Conservation (phyloP, 2,888 invertebrate species). For the Oxyteleia sp. region DNA sequence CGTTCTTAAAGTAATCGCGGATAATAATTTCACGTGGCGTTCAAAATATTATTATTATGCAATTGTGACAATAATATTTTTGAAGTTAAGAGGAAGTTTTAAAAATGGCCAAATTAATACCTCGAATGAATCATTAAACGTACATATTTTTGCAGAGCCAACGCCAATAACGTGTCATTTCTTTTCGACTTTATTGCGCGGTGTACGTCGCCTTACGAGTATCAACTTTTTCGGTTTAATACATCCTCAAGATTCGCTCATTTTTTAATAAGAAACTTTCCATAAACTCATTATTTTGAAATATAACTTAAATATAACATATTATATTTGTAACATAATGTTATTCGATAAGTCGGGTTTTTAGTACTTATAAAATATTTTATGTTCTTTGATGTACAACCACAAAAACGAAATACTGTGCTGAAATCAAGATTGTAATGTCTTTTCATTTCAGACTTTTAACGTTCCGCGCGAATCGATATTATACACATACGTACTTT, state of each 20-base stretch:
- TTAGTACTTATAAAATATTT: constrained; percentile 62
- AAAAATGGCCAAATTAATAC: too few relatives aligned
- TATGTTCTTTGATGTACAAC: constrained; percentile 37
- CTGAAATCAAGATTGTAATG: constrained; percentile 63
- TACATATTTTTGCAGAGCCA: not conserved
- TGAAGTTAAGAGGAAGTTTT: too few relatives aligned
- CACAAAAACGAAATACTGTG: constrained; percentile 50
- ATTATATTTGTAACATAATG: constrained; percentile 7
- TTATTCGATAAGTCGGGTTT: constrained; percentile 41
- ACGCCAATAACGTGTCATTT: not conserved
- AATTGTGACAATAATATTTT: too few relatives aligned
- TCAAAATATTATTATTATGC: too few relatives aligned
- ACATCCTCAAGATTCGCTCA: too few relatives aligned
- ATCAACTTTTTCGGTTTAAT: too few relatives aligned
- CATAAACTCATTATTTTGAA: constrained; percentile 10
- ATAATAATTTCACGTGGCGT: too few relatives aligned
- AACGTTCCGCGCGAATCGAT: constrained; percentile 59
- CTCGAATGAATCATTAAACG: too few relatives aligned
- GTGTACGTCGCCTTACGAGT: too few relatives aligned
- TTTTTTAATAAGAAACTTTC: constrained; percentile 38
- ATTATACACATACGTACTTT: constrained; percentile 46
- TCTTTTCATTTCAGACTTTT: constrained; percentile 67
- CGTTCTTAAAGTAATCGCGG: too few relatives aligned
- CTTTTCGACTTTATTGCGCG: not conserved
- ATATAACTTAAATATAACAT: constrained; percentile 8